These are phyloP conservation scores for Saturnia pavonia DNA, from an alignment of 2,888 invertebrate species.

Conservation along the genomic window DNA sequence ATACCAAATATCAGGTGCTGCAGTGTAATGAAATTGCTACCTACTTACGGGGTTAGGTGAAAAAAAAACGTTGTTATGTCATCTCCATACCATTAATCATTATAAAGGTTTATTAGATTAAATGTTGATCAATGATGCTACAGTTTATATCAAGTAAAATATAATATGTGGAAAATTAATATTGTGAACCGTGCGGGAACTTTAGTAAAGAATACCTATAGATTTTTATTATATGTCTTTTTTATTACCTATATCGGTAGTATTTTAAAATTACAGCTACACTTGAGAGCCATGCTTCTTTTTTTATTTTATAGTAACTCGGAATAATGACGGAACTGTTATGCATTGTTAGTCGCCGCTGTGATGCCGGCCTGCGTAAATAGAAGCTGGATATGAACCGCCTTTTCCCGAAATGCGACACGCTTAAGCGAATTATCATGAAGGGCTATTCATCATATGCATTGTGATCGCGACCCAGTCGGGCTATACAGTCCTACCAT, in stretches of 20 bases:
- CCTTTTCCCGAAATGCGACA: too few species aligned
- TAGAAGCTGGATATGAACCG: too few species aligned
- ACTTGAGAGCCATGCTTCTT: too few species aligned
- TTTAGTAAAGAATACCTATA: not conserved
- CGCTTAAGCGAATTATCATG: too few species aligned
- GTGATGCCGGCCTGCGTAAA: too few species aligned
- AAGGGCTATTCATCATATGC: too few species aligned
- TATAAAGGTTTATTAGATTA: not conserved
- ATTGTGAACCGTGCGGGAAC: not conserved
- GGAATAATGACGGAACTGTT: too few species aligned
- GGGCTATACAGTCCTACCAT: too few species aligned
- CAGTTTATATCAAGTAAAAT: not conserved
- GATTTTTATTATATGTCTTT: too few species aligned
- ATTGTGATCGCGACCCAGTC: too few species aligned
- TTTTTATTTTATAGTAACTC: too few species aligned
- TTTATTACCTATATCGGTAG: not conserved
- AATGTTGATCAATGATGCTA: not conserved
- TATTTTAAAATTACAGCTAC: not conserved
- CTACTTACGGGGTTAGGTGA: not conserved
- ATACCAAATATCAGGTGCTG: constrained; percentile 8
- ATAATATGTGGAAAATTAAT: not conserved
- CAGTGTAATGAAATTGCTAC: constrained; percentile 8
- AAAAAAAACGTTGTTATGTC: constrained; percentile 4
- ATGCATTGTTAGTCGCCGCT: too few species aligned
- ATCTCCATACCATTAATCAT: constrained; percentile 3